Evolutionary conservation across 2,797 vertebrate genomes (phyloP).

Genomic region (Pogoniulus pusillus): DNA sequence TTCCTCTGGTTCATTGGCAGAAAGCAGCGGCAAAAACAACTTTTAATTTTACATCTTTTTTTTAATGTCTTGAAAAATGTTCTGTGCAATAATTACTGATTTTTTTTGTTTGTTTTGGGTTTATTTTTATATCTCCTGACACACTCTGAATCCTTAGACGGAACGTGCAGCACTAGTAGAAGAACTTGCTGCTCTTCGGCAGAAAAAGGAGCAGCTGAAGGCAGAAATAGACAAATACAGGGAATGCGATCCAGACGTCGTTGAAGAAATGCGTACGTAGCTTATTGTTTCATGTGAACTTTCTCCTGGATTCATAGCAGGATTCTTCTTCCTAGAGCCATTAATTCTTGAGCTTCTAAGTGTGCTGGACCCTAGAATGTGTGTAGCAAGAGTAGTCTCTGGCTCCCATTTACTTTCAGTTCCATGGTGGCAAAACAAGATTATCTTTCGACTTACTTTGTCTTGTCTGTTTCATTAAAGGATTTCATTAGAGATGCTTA

Average conservation of each 20-base stretch:
- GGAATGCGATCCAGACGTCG: conserved; percentile 92
- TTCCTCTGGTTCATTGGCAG: not conserved
- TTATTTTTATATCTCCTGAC: not conserved
- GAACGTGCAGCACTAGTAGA: conserved; percentile 82
- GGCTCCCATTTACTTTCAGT: not conserved
- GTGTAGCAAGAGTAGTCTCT: not conserved
- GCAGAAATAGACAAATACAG: conserved; percentile 89
- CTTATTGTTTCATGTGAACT: not conserved
- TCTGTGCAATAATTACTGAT: not conserved
- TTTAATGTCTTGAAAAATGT: not conserved
- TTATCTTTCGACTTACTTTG: not conserved
- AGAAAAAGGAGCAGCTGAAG: conserved; percentile 80
- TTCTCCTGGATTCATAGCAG: not conserved
- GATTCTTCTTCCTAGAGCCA: not conserved
- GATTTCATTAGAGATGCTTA: not conserved
- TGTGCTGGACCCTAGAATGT: not conserved
- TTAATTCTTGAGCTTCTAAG: not conserved
- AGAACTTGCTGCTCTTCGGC: conserved; percentile 82
- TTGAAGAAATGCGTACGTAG: conserved; percentile 93
- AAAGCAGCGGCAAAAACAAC: not conserved
- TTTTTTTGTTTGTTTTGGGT: not conserved
- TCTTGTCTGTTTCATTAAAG: not conserved
- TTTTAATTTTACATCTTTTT: not conserved
- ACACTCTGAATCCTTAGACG: conserved; percentile 73
- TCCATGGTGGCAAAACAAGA: not conserved